Base-by-base conservation (phyloP, 2,888 invertebrate species). In the Agrochola litura region DNA sequence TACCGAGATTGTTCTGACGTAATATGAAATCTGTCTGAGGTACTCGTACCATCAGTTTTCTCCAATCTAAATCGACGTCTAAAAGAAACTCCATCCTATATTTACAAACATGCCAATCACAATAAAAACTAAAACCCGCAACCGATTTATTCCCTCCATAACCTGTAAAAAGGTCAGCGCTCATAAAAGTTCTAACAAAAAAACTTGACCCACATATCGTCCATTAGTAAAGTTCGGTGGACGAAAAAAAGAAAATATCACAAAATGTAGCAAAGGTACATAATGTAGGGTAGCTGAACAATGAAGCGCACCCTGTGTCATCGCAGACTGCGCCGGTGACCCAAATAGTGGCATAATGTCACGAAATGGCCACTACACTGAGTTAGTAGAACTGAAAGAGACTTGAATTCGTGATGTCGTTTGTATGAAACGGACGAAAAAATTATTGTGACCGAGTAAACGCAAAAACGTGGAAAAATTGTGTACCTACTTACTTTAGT, bases 241-340 rank as follows among this genome's bases (percentile, higher is more conserved):
- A 54, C 73, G 76, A 75, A 84, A 83, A 80, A 72, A 79, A 78
- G 43, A 76, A 84, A 85, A 87, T 81, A 85, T 83, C 76, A 80
- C 81, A 82, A 84, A 88, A 86, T 79, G 77, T 84, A 79, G 85
- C 80, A 41, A 89, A 87, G 82, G 81, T 85, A 84, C 84, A 81
- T 85, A 86, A 84, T 74, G 86, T 83, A 83, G 83, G 91, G 91
- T 87, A 91, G 92, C 92, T 89, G 92, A 92, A 95, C 93, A 93
- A 94, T 94, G 93, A 93, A 91, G 91, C 90, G 88, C 90, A 91
- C 90, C 90, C 91, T 90, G 90, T 93, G 90, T 91, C 94, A 93
- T 93, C 93, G 92, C 86, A 89, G 87, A 90, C 92, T 93, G 95
- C 92, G 93, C 94, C 92, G 93, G 92, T 96, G 95, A 95, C 96